phyloP scores from a whole-genome alignment of 2,113 vertebrate species.

The Mustelus asterias region DNA sequence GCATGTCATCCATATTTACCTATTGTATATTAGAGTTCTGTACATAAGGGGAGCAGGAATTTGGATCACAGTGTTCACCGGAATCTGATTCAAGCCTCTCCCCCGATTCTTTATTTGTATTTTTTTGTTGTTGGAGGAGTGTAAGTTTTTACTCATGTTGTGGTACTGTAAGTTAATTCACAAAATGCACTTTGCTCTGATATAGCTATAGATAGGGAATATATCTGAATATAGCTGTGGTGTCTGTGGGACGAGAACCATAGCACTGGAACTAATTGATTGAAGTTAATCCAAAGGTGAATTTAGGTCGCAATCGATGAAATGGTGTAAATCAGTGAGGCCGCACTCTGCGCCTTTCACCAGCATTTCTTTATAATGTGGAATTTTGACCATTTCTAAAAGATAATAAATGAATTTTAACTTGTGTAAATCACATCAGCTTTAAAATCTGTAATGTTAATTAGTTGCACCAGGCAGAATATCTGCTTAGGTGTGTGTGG shows the following conservation, averaged over 20 bases:
- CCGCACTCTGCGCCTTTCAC: not conserved
- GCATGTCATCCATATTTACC: not conserved
- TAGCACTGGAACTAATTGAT: constrained; percentile 23
- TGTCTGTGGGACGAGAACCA: constrained; percentile 7
- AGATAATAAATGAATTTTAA: constrained; percentile 31
- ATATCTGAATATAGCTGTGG: not conserved
- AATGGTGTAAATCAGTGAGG: not conserved
- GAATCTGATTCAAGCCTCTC: not conserved
- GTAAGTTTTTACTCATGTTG: not conserved
- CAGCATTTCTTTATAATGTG: not conserved
- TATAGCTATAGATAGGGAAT: not conserved
- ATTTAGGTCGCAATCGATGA: not conserved
- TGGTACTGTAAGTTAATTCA: constrained; percentile 17
- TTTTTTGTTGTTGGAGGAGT: not conserved
- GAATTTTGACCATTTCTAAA: constrained; percentile 6
- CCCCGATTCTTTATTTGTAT: not conserved
- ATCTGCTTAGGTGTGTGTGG: not conserved
- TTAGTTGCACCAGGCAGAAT: not conserved
- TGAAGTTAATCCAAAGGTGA: constrained; percentile 12
- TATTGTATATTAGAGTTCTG: not conserved
- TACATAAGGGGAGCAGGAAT: not conserved
- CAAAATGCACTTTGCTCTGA: constrained; percentile 18
- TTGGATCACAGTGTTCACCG: not conserved
- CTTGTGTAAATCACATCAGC: constrained; percentile 13
- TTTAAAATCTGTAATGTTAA: not conserved